Percentiles rank a stretch among this genome's conserved stretches.
Conservation (phyloP, 2,888 invertebrate species). For the Sminthurinus aureus region DNA sequence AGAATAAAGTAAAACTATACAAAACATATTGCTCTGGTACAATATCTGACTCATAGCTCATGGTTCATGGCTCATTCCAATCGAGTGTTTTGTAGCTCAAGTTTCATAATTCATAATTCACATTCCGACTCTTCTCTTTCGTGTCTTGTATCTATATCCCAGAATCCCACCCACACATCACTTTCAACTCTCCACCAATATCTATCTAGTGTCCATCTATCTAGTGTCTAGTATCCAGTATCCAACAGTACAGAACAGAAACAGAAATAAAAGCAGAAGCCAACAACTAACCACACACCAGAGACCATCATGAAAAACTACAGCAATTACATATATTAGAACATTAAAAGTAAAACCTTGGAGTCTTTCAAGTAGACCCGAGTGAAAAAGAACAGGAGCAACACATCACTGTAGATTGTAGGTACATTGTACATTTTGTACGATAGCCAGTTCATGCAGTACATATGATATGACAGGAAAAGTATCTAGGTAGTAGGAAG, state of each 20-base stretch:
- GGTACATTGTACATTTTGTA: not conserved
- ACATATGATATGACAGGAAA: not conserved
- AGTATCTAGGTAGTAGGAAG: not conserved
- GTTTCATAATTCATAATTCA: not conserved
- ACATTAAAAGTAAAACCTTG: not conserved
- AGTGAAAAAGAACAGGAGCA: not conserved
- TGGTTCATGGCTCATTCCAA: not conserved
- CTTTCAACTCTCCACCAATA: not conserved
- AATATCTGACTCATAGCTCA: not conserved
- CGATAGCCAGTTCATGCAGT: not conserved
- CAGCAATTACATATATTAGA: not conserved
- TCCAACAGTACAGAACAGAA: not conserved
- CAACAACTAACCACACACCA: not conserved
- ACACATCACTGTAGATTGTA: not conserved
- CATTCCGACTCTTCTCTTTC: not conserved
- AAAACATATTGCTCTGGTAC: not conserved
- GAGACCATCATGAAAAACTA: not conserved
- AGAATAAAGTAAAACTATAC: not conserved
- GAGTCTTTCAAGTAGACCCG: not conserved
- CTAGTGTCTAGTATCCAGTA: not conserved
- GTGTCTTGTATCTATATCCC: too few species aligned
- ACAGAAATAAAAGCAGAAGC: too few species aligned
- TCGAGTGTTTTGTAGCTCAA: not conserved
- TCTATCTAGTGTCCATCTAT: not conserved
- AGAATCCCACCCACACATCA: too few species aligned